Conservation (phyloP, 1,140 invertebrate species). For the Triops longicaudatus region DNA sequence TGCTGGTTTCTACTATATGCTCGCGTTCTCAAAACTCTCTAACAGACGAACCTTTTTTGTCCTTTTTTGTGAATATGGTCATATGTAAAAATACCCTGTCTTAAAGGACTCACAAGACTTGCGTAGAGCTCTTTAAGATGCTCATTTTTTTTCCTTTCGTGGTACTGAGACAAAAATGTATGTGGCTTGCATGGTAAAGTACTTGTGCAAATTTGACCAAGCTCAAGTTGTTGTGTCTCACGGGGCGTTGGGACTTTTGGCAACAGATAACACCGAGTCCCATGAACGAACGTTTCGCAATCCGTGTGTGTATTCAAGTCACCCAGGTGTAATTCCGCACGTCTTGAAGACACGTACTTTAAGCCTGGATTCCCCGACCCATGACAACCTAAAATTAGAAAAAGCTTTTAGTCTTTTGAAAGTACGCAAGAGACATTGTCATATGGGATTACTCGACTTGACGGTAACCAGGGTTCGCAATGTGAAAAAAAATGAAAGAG, state of each 20-base stretch:
- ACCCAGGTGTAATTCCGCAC: not conserved
- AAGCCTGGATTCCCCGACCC: not conserved
- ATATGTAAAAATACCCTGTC: no score
- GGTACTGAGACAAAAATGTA: not conserved
- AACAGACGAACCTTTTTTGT: no score
- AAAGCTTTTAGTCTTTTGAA: not conserved
- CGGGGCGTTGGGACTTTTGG: not conserved
- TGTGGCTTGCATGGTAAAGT: not conserved
- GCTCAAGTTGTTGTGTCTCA: not conserved
- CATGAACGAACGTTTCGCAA: not conserved
- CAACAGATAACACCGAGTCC: not conserved
- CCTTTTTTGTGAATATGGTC: no score
- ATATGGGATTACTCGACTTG: not conserved
- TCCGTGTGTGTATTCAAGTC: not conserved
- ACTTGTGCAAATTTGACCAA: not conserved
- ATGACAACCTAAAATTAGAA: not conserved
- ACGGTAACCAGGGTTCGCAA: not conserved
- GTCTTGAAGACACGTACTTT: not conserved
- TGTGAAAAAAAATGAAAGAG: no score
- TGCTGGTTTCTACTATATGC: not conserved
- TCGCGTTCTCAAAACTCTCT: not conserved
- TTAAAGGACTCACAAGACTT: no score
- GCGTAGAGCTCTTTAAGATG: no score
- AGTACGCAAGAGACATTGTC: not conserved
- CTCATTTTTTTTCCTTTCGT: not conserved